These are phyloP conservation scores for Pycnonotus jocosus DNA, from an alignment of 2,113 vertebrate genomes.

Conservation along the genomic window DNA sequence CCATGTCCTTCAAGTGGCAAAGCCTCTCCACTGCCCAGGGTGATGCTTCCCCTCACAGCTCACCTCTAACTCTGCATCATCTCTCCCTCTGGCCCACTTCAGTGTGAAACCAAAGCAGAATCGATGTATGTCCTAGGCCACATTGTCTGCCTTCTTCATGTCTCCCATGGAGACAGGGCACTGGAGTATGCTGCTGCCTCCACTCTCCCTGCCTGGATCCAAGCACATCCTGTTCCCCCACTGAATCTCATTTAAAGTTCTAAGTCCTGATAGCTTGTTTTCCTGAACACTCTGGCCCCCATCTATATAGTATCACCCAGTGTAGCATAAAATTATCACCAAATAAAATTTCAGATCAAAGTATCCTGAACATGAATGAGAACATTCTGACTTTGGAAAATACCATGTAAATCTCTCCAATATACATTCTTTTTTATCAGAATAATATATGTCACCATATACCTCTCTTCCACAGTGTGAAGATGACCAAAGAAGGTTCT, in stretches of 20 bases:
- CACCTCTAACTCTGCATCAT: neutral
- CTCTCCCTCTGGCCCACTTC: neutral
- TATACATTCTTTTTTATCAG: neutral
- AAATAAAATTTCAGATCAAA: neutral
- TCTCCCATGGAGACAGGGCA: neutral
- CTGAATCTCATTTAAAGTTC: neutral
- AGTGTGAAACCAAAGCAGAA: neutral
- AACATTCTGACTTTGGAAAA: constrained; percentile 29
- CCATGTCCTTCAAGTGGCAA: neutral
- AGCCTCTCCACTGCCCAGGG: neutral
- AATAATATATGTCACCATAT: neutral
- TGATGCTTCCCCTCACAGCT: neutral
- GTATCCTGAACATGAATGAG: neutral
- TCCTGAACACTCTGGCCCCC: neutral
- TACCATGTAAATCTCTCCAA: neutral
- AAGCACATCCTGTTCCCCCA: neutral
- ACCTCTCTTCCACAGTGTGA: constrained; percentile 41
- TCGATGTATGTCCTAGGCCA: neutral
- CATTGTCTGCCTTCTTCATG: fast-evolving
- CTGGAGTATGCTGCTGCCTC: neutral
- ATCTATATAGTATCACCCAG: fast-evolving
- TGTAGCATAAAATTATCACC: neutral
- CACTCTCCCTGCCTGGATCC: neutral
- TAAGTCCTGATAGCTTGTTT: neutral
- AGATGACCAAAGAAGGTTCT: constrained; percentile 63